A percentile compares a stretch with the other conserved stretches of the same genome.
Conservation (phyloP, 2,797 vertebrate species). For the Rhinoraja longicauda region DNA sequence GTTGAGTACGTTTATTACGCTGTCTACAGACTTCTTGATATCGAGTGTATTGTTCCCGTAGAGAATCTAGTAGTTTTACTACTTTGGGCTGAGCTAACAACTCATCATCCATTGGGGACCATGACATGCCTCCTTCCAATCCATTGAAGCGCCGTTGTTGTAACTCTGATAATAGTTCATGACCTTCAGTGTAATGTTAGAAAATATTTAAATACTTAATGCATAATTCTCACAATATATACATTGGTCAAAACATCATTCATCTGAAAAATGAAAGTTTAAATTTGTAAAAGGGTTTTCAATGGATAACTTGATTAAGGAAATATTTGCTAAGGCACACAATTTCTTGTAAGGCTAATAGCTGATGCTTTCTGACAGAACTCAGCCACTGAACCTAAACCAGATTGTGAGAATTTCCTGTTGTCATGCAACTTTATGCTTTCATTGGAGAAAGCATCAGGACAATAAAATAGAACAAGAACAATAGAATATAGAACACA, state of each 20-base stretch:
- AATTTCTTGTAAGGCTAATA: not conserved
- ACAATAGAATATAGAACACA: too few species aligned
- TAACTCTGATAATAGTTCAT: slow-evolving; percentile 88
- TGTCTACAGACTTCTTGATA: slow-evolving; percentile 94
- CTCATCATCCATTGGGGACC: slow-evolving; percentile 97
- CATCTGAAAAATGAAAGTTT: not conserved
- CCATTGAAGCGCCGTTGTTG: slow-evolving; percentile 93
- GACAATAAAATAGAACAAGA: not conserved
- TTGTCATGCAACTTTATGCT: too few species aligned
- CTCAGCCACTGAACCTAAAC: not conserved
- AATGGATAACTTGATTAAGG: not conserved
- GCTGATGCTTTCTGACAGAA: not conserved
- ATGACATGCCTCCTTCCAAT: slow-evolving; percentile 81
- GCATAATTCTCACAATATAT: not conserved
- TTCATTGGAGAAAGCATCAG: not conserved
- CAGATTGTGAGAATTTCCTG: not conserved
- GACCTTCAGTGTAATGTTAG: slow-evolving; percentile 61
- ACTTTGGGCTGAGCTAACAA: slow-evolving; percentile 95
- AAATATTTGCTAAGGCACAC: not conserved
- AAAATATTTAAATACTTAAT: not conserved
- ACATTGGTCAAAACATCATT: not conserved
- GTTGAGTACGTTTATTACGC: slow-evolving; percentile 85
- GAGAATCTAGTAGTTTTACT: slow-evolving; percentile 88
- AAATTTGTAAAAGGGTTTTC: not conserved
- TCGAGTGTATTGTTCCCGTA: slow-evolving; percentile 86